Evolutionary conservation across 1,140 invertebrate genomes (phyloP).

Genomic region (Drosophila littoralis): DNA sequence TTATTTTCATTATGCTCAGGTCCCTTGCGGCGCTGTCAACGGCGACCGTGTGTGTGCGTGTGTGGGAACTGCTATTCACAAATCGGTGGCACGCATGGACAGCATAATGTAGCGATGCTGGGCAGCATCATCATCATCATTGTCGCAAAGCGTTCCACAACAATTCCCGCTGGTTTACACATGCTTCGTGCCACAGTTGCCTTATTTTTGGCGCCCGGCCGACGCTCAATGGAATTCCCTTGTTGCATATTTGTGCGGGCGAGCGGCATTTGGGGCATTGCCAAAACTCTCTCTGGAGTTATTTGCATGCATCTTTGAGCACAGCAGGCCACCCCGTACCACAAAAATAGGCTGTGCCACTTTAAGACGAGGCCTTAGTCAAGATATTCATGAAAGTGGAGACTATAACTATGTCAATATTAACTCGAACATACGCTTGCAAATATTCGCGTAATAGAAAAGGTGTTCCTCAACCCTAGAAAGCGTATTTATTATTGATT

Average conservation of each 20-base stretch:
- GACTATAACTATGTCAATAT: neutral
- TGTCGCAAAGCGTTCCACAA: conserved; percentile 30
- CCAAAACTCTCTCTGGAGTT: conserved; percentile 52
- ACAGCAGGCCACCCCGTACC: neutral
- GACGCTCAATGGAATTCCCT: conserved; percentile 39
- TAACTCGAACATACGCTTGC: neutral
- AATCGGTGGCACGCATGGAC: conserved; percentile 69
- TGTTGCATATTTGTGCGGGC: conserved; percentile 60
- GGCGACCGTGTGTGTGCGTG: conserved; percentile 10
- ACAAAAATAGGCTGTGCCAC: neutral
- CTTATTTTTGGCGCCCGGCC: conserved; percentile 27
- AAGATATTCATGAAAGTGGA: neutral
- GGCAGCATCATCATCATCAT: conserved; percentile 29
- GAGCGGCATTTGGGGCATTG: conserved; percentile 57
- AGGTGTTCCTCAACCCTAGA: too few relatives aligned
- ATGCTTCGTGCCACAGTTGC: conserved; percentile 29
- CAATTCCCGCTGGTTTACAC: conserved; percentile 34
- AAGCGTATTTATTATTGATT: too few relatives aligned
- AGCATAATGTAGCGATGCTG: conserved; percentile 62
- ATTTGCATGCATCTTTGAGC: conserved; percentile 54
- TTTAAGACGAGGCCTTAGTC: conserved; percentile 6
- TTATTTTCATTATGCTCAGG: conserved; percentile 73
- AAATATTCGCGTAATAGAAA: too few relatives aligned
- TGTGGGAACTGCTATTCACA: conserved; percentile 56
- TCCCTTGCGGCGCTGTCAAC: conserved; percentile 44